phyloP scores from a whole-genome alignment of 2,888 invertebrate species.

The Thysanoteuthis rhombus region DNA sequence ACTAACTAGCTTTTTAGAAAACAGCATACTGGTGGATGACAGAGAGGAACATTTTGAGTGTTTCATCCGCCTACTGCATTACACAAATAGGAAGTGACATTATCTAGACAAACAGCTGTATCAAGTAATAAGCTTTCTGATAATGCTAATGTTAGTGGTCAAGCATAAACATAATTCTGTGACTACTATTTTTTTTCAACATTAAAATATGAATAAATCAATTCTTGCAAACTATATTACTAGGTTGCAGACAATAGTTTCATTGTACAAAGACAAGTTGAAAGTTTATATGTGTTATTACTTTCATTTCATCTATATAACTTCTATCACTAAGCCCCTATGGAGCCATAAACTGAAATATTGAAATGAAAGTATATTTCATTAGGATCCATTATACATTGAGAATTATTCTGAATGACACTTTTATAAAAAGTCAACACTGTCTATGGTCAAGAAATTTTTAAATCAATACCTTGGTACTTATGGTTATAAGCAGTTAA shows the following conservation, averaged over 20 bases:
- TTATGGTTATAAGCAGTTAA: too few relatives aligned
- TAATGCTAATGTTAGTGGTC: background rate
- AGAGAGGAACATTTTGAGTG: background rate
- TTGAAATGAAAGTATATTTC: too few relatives aligned
- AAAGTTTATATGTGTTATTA: background rate
- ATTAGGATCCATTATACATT: too few relatives aligned
- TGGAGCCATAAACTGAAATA: too few relatives aligned
- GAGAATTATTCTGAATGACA: too few relatives aligned
- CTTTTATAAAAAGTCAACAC: too few relatives aligned
- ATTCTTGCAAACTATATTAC: background rate
- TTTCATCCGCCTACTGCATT: background rate
- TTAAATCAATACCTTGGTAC: too few relatives aligned
- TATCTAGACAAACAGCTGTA: background rate
- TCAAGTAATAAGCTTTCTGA: background rate
- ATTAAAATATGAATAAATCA: background rate
- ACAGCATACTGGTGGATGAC: background rate
- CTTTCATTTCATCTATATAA: background rate
- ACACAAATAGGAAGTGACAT: background rate
- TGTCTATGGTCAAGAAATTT: too few relatives aligned
- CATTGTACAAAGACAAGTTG: background rate
- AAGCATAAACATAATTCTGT: background rate
- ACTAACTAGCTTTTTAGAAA: background rate
- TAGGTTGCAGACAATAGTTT: background rate
- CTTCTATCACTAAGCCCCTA: too few relatives aligned
- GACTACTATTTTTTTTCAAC: background rate